Base-by-base conservation (phyloP, 1,140 invertebrate species). In the Zeugodacus cucurbitae region DNA sequence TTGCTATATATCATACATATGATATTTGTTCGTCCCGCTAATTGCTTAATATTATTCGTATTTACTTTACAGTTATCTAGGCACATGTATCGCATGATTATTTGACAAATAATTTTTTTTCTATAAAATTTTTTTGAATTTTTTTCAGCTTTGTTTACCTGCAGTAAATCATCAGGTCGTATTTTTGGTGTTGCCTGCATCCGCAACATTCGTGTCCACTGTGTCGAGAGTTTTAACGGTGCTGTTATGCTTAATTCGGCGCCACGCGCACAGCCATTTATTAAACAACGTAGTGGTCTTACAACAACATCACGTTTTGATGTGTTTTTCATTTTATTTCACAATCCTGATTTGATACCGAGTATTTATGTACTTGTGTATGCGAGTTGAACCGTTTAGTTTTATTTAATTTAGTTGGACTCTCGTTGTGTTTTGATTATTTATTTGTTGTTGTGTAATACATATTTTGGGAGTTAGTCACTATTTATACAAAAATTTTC, bases 131-230 rank as follows among this genome's bases (percentile, higher is more conserved):
- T 0, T 17, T 20, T 11, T 11, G 3, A 54, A 54, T 54, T 54
- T 54, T 8, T 17, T 62, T 62, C 22, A n/a, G 1, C 58, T 7
- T 62, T 62, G 22, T 87, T 91, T 93, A 95, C 94, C 94, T 95
- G 93, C 22, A 94, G 90, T 57, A 95, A 90, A 88, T 95, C 94
- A 89, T 94, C 94, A n/a, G 92, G 89, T 58, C 93, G 91, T n/a
- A 93, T 91, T 92, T 91, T 93, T 89, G 90, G 90, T 37, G 89
- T 89, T 54, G 90, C 94, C 88, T 90, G 92, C 58, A 95, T 93
- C 26, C 94, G 93, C 88, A 95, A 92, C 89, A 95, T 94, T 89
- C 95, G 94, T 8, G 94, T 94, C 94, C 95, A 95, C 90, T 95
- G 94, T 54, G 94, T 94, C 67, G 95, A 93, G 37, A 95, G 90